Base-by-base conservation (phyloP, 2,113 vertebrate species). In the Apus apus region DNA sequence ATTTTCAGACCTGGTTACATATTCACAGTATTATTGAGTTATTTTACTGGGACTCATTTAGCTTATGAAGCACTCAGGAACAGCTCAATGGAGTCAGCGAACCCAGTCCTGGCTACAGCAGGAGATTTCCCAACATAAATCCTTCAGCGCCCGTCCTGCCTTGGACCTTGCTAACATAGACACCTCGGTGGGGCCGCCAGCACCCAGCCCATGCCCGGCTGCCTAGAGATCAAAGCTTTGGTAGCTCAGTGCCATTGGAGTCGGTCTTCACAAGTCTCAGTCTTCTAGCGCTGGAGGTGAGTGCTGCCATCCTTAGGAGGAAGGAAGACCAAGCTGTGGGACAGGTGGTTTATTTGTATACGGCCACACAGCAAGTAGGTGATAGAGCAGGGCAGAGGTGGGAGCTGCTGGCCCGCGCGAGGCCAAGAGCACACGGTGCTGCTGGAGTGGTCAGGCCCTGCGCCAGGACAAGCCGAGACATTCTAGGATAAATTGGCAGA, bases 401-500 rank as follows among this genome's bases (percentile, higher is more conserved):
- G 29, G 80, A 75, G 81, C 61, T 67, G n/a, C 77, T 87, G 93
- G 90, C 92, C 81, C 4, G 6, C 14, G 5, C 11, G 17, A 61
- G 74, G 94, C 94, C 62, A 25, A 6, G 23, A 94, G 80, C 95
- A 84, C 79, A 53, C 80, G 32, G 58, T 58, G 90, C 29, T 95
- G 86, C 95, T 95, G 84, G 60, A 23, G 93, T 93, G 95, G 96
- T 97, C 96, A 93, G 95, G 95, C 89, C 25, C 0, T 6, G 18
- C 8, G 92, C 93, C 94, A 97, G 90, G 14, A 88, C 85, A 89
- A 97, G 90, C 93, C 17, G 8, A 97, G 93, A 92, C 78, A 53
- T 96, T 96, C 92, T 89, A 93, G 86, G 84, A 94, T 94, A 94
- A 93, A 93, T 90, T 97, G 96, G 93, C 95, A 96, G 81, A 6